A percentile compares a stretch with the other conserved stretches of the same genome.
Conservation (phyloP, 1,140 invertebrate species). For the Psilanteris sp. region DNA sequence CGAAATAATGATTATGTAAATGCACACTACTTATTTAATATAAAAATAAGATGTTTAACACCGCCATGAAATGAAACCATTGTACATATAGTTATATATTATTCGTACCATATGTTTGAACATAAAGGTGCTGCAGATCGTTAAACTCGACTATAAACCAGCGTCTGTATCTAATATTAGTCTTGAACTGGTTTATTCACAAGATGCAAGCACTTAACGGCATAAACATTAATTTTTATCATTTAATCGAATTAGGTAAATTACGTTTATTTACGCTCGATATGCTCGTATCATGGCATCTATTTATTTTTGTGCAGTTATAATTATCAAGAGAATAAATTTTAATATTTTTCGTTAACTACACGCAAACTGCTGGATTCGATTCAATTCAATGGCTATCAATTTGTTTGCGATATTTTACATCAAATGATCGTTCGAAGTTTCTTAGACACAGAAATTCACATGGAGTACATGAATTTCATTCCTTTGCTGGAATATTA, state of each 20-base stretch:
- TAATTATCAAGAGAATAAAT: conserved; percentile 13
- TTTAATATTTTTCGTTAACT: too few species aligned
- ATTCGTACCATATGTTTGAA: conserved; percentile 23
- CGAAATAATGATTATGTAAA: too few species aligned
- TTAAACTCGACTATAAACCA: conserved; percentile 15
- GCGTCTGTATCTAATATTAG: conserved; percentile 21
- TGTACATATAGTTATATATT: conserved; percentile 22
- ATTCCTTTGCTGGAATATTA: too few species aligned
- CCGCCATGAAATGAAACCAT: conserved; percentile 24
- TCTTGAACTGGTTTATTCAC: conserved; percentile 39
- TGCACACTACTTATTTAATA: too few species aligned
- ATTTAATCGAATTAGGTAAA: conserved; percentile 26
- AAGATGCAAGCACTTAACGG: conserved; percentile 29
- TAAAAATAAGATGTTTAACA: conserved; percentile 24
- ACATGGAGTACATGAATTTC: too few species aligned
- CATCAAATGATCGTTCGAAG: too few species aligned
- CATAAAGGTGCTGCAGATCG: conserved; percentile 32
- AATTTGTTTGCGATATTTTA: too few species aligned
- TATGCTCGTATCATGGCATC: conserved; percentile 7
- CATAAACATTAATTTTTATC: conserved; percentile 36
- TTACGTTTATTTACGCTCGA: conserved; percentile 6
- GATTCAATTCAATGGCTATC: too few species aligned
- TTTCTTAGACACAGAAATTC: too few species aligned
- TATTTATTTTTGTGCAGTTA: conserved; percentile 12
- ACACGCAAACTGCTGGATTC: too few species aligned